These are phyloP conservation scores for Nothobranchius furzeri DNA, from an alignment of 2,113 vertebrate genomes.

Conservation along the genomic window DNA sequence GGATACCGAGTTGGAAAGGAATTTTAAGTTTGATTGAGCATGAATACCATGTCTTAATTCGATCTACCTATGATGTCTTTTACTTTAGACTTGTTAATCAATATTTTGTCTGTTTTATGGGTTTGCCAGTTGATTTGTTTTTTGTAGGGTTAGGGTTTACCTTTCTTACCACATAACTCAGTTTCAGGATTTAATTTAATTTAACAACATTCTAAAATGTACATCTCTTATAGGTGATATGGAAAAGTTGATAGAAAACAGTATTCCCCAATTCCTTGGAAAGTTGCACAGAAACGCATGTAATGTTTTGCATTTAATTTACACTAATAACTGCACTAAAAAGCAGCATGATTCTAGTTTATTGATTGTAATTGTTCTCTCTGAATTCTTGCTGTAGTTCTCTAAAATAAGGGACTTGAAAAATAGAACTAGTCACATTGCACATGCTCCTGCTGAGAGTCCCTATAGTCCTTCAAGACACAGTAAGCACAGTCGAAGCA, in stretches of 20 bases:
- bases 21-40: neutral
- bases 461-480: conserved; percentile 24
- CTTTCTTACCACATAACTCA: too few species aligned
- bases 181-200: too few species aligned
- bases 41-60: neutral
- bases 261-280: neutral
- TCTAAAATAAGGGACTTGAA: conserved; percentile 20
- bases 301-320: neutral
- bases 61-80: neutral
- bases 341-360: neutral
- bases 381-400: conserved; percentile 4
- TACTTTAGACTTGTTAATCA: neutral
- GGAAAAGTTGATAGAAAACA: neutral
- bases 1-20: neutral
- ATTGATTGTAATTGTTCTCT: neutral
- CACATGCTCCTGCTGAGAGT: conserved; percentile 14
- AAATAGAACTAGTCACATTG: conserved; percentile 17
- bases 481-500: neutral
- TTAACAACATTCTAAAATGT: too few species aligned
- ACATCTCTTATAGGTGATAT: neutral
- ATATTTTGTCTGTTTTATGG: neutral
- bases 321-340: neutral
- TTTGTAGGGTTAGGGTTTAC: too few species aligned
- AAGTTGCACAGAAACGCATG: neutral
- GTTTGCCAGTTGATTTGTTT: too few species aligned